Base-by-base conservation (phyloP, 2,888 invertebrate species). In the Oxystoma pomonae region DNA sequence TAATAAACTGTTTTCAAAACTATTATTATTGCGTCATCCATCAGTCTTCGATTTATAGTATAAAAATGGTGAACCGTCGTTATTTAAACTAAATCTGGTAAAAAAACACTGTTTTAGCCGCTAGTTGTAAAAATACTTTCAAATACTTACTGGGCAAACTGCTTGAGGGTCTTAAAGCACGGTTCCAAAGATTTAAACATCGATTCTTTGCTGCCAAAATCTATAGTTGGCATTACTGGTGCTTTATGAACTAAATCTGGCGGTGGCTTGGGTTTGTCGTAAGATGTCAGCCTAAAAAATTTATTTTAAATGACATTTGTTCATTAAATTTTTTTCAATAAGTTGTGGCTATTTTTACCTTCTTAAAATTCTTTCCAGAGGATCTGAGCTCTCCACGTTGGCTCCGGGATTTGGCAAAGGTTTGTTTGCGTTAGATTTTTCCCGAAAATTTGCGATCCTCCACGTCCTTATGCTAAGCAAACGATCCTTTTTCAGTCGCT, bases 241-340 rank as follows among this genome's bases (percentile, higher is more conserved):
- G 81, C 79, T 50, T 80, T 76, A 19, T 80, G 75, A 35, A 77
- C 76, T 17, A 88, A 74, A 1, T 76, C 65, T 0, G 91, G 90
- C 0, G 89, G 83, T 0, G 81, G 75, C 64, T 84, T 74, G 0
- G 87, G 86, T 59, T 81, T 78, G 70, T 90, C 90, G 69, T 90
- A 90, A 0, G 86, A 85, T n/a, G 77, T 78, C n/a, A 90, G 62
- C 57, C 67, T 67, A 53, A 21, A 62, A 60, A n/a, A n/a, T n/a
- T n/a, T n/a, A n/a, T n/a, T n/a, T n/a, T n/a, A n/a, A n/a, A n/a
- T n/a, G n/a, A n/a, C n/a, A n/a, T n/a, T n/a, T n/a, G n/a, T n/a
- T n/a, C n/a, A n/a, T n/a, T n/a, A n/a, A n/a, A n/a, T n/a, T n/a
- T n/a, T n/a, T n/a, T n/a, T n/a, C n/a, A n/a, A n/a, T n/a, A n/a